Evolutionary conservation across 2,888 invertebrate species (phyloP), one percentile per base, ranked within the genome.

Genomic region (Hypercompe scribonia): DNA sequence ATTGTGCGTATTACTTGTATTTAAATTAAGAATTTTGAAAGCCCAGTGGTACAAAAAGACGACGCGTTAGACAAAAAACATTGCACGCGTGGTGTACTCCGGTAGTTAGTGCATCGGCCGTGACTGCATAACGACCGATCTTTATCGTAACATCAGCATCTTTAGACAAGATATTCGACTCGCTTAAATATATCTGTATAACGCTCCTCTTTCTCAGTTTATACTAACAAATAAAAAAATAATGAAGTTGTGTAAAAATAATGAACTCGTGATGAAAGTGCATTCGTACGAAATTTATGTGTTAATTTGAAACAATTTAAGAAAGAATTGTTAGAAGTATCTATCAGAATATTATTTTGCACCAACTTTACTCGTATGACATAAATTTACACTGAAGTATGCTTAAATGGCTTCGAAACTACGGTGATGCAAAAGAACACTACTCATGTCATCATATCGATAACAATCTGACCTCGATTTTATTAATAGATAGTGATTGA

Each of bases 51-150:
- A 80, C 84, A 89, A 91, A 90, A 89, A 88, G 81, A 79, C 80
- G 83, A 80, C 76, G 72, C 65, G 65, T 78, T 78, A 88, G 86
- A 92, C 91, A 83, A 84, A 92, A 61, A 93, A 91, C 88, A 84
- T 86, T 94, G 90, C 94, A 93, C 94, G 94, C 93, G 93, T 93
- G 91, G 90, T 87, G 89, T 93, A 90, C 80, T 71, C 75, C 78
- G 85, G 84, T 89, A 92, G 92, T 94, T 93, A 94, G 94, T 92
- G 92, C 95, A 93, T 80, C 75, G 84, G 77, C 94, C 95, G 94
- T 94, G 94, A 94, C 94, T 91, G 88, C 82, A 82, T 93, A 94
- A 94, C 92, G 91, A 94, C 90, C 91, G 95, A 94, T 95, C 90
- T 85, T 93, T 94, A 94, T 95, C 93, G 88, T 82, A 83, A 85